Evolutionary conservation across 2,797 vertebrate genomes (phyloP).

Genomic region (Melanotaenia pygmaea): DNA sequence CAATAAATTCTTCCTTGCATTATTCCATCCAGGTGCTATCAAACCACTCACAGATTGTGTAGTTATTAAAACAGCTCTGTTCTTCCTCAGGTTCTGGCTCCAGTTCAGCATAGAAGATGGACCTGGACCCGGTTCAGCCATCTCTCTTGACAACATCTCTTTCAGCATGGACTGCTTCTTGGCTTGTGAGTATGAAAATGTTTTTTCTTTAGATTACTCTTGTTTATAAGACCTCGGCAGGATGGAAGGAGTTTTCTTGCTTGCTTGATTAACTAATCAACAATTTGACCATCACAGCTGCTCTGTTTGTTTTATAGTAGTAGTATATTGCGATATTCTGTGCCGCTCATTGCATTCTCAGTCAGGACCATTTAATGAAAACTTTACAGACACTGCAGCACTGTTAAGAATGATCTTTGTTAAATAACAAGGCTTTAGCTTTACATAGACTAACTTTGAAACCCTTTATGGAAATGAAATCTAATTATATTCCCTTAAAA

Average conservation of each 20-base stretch:
- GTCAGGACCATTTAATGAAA: background rate
- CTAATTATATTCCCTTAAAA: background rate
- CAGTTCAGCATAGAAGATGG: constrained; percentile 89
- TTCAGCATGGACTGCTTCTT: constrained; percentile 97
- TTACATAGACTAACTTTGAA: background rate
- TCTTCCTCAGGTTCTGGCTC: constrained; percentile 91
- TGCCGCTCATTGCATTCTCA: background rate
- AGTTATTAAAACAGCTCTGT: constrained; percentile 31
- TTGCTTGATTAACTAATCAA: constrained; percentile 20
- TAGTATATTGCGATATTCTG: background rate
- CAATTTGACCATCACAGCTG: background rate
- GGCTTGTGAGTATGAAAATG: constrained; percentile 88
- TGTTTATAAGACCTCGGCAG: constrained; percentile 11
- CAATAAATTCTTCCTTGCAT: constrained; percentile 16
- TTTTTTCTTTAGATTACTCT: constrained; percentile 8
- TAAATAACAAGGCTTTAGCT: background rate
- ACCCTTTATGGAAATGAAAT: constrained; percentile 18
- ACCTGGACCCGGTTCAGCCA: constrained; percentile 85
- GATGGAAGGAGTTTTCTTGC: background rate
- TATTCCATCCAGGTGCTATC: constrained; percentile 24
- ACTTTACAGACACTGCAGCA: background rate
- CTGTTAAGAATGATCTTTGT: background rate
- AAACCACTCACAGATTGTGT: constrained; percentile 10
- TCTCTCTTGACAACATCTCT: constrained; percentile 94
- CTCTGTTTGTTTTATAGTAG: background rate